Evolutionary conservation across 2,113 vertebrate genomes (phyloP).

Genomic region (Lophius piscatorius): DNA sequence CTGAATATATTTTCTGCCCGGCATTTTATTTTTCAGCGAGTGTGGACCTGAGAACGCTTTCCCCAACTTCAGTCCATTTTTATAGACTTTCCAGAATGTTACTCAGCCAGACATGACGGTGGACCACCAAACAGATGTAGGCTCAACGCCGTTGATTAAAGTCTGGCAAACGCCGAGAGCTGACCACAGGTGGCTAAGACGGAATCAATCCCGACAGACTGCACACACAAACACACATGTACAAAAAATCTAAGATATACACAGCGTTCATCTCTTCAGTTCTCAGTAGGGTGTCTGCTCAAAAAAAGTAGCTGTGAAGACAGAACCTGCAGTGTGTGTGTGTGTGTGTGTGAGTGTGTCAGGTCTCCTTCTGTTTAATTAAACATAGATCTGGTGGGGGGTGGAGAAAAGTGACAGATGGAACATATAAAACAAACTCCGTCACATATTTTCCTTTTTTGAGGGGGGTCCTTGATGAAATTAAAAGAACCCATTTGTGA

Average conservation of each 20-base stretch:
- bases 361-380: constrained; percentile 67
- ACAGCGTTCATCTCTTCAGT: constrained; percentile 10
- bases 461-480: constrained; percentile 7
- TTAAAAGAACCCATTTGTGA: constrained; percentile 23
- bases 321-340: constrained; percentile 28
- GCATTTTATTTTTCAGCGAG: constrained; percentile 15
- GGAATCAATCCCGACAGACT: constrained; percentile 38
- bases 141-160: constrained; percentile 48
- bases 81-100: neutral
- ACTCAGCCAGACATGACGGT: constrained; percentile 6
- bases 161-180: constrained; percentile 45
- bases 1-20: constrained; percentile 14
- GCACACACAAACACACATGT: neutral
- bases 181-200: constrained; percentile 56
- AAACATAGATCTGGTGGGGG: constrained; percentile 47
- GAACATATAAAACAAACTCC: constrained; percentile 52
- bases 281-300: constrained; percentile 31
- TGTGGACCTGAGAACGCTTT: neutral
- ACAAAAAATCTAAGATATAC: neutral
- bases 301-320: constrained; percentile 46
- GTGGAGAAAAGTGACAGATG: constrained; percentile 60
- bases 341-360: constrained; percentile 23
- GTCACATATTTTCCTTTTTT: constrained; percentile 23
- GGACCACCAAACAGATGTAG: constrained; percentile 59
- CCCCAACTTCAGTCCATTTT: neutral